These are phyloP conservation scores for Drosophila arawakana DNA, from an alignment of 1,140 invertebrate genomes.

Conservation along the genomic window DNA sequence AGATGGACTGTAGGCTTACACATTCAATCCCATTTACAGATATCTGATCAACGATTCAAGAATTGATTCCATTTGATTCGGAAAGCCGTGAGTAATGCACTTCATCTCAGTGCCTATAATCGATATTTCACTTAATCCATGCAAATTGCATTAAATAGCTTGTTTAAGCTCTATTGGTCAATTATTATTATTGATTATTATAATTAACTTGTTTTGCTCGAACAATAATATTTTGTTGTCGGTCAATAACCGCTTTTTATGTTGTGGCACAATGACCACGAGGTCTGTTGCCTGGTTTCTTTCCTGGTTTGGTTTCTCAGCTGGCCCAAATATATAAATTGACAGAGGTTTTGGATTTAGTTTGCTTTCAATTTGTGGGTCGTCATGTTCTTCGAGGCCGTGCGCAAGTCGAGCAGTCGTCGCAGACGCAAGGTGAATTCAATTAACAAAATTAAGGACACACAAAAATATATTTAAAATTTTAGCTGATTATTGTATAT, in stretches of 20 bases:
- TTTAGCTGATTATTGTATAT: neutral
- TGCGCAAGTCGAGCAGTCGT: constrained; percentile 51
- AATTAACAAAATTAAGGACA: constrained; percentile 42
- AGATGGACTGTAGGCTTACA: constrained; percentile 38
- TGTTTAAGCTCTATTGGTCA: neutral
- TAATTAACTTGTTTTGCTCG: constrained; percentile 26
- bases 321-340: constrained; percentile 19
- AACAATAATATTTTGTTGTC: constrained; percentile 13
- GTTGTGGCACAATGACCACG: constrained; percentile 52
- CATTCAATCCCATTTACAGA: constrained; percentile 8
- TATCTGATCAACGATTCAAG: neutral
- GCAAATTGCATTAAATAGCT: constrained; percentile 7
- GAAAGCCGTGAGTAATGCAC: no score
- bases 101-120: neutral
- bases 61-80: no score
- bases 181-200: constrained; percentile 32
- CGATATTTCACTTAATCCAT: neutral
- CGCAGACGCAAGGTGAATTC: constrained; percentile 58
- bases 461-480: constrained; percentile 2
- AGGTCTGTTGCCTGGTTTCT: constrained; percentile 59
- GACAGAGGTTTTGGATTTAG: constrained; percentile 39
- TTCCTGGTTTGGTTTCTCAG: constrained; percentile 36
- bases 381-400: constrained; percentile 65
- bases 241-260: constrained; percentile 41
- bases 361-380: constrained; percentile 58